Evolutionary conservation across 2,888 invertebrate genomes (phyloP), one percentile per base, ranked within the genome.

Genomic region (Lasioglossum leucozonium): DNA sequence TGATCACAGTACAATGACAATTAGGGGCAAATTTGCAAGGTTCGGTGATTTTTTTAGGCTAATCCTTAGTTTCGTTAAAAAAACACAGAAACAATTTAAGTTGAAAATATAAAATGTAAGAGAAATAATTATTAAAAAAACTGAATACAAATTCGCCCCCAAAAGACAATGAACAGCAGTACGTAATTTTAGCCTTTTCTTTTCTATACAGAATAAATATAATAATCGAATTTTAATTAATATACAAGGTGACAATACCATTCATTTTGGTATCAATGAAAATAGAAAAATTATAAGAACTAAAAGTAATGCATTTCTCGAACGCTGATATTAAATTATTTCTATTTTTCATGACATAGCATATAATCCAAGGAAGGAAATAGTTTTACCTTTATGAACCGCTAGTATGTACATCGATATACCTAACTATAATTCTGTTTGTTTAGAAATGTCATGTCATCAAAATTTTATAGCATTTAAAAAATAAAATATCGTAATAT

Each of bases 201-300:
- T 65, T 82, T 90, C 84, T 86, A 86, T 83, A 82, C 84, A 89
- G 85, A 89, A 90, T 90, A 88, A 89, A 91, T 89, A 87, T 82
- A 76, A 86, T 55, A 84, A 76, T 72, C 55, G 40, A 85, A 71
- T 79, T 69, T 51, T 51, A 37, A 40, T 51, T 74, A 74, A 76
- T 87, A 79, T 58, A 80, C 69, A 87, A 87, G 18, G 62, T 71
- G 65, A 72, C 5, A 67, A 73, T 37, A 73, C 73, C 75, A 65
- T 65, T 72, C 51, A 16, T 58, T 77, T 65, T 82, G 75, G 76
- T 83, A 78, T 44, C 74, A 72, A 72, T 73, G 34, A 77, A 58
- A 65, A 76, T 78, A 34, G 30, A 65, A 72, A 47, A 73, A 62
- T 73, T 69, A 73, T 51, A 82, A 77, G 44, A 77, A 79, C 40